These are phyloP conservation scores for Cerastis rubricosa DNA, from an alignment of 2,888 invertebrate genomes.

Conservation along the genomic window DNA sequence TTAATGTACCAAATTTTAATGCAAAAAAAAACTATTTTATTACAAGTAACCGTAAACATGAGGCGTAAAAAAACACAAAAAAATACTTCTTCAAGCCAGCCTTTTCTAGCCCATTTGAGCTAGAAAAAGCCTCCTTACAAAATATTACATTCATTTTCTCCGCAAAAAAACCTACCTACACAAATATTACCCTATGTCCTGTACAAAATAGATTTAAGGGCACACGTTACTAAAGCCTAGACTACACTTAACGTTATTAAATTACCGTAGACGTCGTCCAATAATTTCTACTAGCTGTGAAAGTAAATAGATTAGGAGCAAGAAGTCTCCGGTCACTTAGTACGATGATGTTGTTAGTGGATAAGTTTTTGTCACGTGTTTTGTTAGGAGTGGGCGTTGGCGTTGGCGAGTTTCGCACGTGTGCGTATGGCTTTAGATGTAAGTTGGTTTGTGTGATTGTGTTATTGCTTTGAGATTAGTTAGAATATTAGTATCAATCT, in stretches of 20 bases:
- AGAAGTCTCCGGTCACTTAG: constrained; percentile 59
- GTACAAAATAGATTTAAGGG: constrained; percentile 24
- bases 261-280: constrained; percentile 56
- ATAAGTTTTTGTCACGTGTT: constrained; percentile 54
- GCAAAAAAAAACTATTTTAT: not conserved
- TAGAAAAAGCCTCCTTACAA: constrained; percentile 20
- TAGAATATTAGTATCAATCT: not conserved
- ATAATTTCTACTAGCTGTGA: constrained; percentile 48
- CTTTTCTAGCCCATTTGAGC: no score
- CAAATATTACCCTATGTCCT: constrained; percentile 25
- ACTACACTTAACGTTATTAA: constrained; percentile 56
- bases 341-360: constrained; percentile 47
- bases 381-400: constrained; percentile 22
- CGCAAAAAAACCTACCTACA: constrained; percentile 21
- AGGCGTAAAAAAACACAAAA: constrained; percentile 32
- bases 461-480: not conserved
- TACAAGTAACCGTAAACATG: not conserved
- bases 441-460: constrained; percentile 14
- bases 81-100: constrained; percentile 22
- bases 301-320: constrained; percentile 60
- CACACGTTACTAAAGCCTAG: constrained; percentile 51
- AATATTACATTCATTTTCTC: constrained; percentile 22
- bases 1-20: not conserved
- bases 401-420: constrained; percentile 17
- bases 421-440: constrained; percentile 31